Evolutionary conservation across 1,140 invertebrate genomes (phyloP).

Genomic region (Drosophila ambigua): DNA sequence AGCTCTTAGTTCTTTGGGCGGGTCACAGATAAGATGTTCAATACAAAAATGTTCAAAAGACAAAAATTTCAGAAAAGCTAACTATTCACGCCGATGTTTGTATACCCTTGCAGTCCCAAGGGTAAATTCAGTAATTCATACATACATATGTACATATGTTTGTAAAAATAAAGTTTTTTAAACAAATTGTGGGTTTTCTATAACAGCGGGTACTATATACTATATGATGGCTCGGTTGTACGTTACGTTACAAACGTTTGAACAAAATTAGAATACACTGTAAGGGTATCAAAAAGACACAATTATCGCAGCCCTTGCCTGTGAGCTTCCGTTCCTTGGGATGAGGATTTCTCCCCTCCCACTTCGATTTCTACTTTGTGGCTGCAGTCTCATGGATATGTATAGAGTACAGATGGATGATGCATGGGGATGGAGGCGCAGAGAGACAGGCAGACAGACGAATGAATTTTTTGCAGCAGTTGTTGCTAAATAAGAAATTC

Average conservation of each 20-base stretch:
- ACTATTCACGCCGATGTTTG: too few relatives aligned
- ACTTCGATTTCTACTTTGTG: neutral
- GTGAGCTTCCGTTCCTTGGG: conserved; percentile 24
- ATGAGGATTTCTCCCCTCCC: too few relatives aligned
- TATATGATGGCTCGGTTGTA: too few relatives aligned
- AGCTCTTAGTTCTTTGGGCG: conserved; percentile 51
- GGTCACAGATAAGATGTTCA: conserved; percentile 55
- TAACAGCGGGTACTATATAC: too few relatives aligned
- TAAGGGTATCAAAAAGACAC: too few relatives aligned
- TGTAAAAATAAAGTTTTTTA: too few relatives aligned
- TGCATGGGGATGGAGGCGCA: conserved; percentile 1
- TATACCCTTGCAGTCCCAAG: neutral
- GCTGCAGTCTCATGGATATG: conserved; percentile 64
- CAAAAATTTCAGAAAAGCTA: conserved; percentile 16
- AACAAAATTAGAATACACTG: too few relatives aligned
- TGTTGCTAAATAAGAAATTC: conserved; percentile 79
- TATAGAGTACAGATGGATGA: conserved; percentile 41
- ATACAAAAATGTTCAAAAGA: conserved; percentile 57
- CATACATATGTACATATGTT: conserved; percentile 14
- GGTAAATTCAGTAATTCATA: conserved; percentile 4
- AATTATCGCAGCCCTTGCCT: conserved; percentile 46
- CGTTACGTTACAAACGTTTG: too few relatives aligned
- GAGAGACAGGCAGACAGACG: conserved; percentile 27
- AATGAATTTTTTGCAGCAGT: conserved; percentile 67
- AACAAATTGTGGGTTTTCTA: too few relatives aligned